These are phyloP conservation scores for Oxytorus armatus DNA, from an alignment of 2,888 invertebrate genomes.

Conservation along the genomic window DNA sequence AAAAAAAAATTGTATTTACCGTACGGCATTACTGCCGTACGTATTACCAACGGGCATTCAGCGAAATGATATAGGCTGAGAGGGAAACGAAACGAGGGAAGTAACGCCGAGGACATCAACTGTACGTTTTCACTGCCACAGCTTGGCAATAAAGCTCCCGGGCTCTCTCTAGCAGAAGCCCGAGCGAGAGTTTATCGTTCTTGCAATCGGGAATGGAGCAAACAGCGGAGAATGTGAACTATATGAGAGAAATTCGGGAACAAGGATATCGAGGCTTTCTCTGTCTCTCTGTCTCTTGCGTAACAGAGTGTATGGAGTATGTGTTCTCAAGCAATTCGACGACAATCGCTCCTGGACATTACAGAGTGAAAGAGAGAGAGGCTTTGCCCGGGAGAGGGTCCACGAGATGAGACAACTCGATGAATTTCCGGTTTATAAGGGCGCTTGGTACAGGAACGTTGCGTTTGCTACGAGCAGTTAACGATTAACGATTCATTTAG, in stretches of 20 bases:
- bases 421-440: conserved; percentile 83
- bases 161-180: conserved; percentile 50
- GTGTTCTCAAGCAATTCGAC: conserved; percentile 53
- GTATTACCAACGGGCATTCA: conserved; percentile 33
- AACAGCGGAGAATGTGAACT: conserved; percentile 8
- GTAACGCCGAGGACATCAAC: conserved; percentile 42
- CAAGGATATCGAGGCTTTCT: conserved; percentile 44
- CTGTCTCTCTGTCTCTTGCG: conserved; percentile 2
- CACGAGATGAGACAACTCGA: conserved; percentile 67
- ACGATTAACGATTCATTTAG: conserved; percentile 84
- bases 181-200: conserved; percentile 68
- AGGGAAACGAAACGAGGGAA: conserved; percentile 49
- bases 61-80: conserved; percentile 34
- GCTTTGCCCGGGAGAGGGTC: conserved; percentile 72
- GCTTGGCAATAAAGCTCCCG: conserved; percentile 67
- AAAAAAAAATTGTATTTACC: conserved; percentile 67
- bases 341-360: conserved; percentile 60
- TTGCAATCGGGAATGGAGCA: conserved; percentile 54
- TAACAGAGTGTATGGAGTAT: conserved; percentile 1
- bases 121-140: conserved; percentile 56
- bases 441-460: conserved; percentile 71
- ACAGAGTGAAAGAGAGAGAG: no score
- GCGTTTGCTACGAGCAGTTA: conserved; percentile 77
- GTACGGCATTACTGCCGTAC: conserved; percentile 51
- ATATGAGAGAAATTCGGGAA: conserved; percentile 31